Base-by-base conservation (phyloP, 2,888 invertebrate species). In the Ennomos erosarius region DNA sequence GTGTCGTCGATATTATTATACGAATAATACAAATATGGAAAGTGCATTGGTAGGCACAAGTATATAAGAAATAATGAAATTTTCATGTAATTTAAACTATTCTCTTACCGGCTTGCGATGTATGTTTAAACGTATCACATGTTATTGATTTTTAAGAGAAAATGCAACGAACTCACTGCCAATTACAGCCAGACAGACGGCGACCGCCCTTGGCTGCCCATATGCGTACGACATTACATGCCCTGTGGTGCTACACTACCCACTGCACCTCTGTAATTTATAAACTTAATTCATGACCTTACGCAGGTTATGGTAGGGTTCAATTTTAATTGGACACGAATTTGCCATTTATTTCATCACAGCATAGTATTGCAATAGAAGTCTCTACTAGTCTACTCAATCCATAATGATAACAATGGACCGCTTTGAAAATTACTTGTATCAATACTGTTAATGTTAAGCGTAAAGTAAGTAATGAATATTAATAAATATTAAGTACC, bases 131-230 rank as follows among this genome's bases (percentile, higher is more conserved):
- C 4, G 34, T 38, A 49, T 39, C 51, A 47, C 46, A 36, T 34
- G 36, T 38, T 59, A 51, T 51, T 55, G 49, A 55, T 55, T 58
- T 54, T 50, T 43, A 34, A 33, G 34, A 50, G 55, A 38, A 51
- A 53, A 54, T 56, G 58, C 52, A 56, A 26, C 13, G 45, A 57
- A 55, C 62, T 53, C 44, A 62, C 46, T 62, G 49, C 60, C 67
- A 67, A 65, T 64, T 69, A 65, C 42, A 57, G 35, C 42, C 53
- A 40, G 48, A 38, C 57, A 64, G 51, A 40, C 59, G 16, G 50
- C n/a, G 52, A 52, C 38, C 34, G 78, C 72, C 82, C 80, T 80
- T 81, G 79, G 74, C 75, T 74, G 71, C 38, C 76, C 76, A 69
- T 75, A 71, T 68, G 65, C 50, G 67, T 52, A 62, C 58, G 45